phyloP scores from a whole-genome alignment of 2,113 vertebrate species.

The Philantomba maxwellii region DNA sequence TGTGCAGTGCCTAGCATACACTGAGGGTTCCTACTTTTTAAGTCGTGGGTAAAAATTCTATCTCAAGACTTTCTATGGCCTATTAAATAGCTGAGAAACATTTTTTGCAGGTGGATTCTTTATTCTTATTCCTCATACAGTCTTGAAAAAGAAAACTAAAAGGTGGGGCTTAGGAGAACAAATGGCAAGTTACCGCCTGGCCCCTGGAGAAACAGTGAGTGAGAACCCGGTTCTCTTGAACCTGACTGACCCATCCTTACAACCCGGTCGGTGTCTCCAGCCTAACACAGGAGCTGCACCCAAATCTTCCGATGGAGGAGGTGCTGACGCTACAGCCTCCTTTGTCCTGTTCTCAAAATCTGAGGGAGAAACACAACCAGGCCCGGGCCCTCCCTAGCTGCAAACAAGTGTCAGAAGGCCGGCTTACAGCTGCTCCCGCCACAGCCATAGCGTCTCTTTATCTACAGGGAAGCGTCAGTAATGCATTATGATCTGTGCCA shows the following conservation, averaged over 20 bases:
- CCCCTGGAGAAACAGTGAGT: not conserved
- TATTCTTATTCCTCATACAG: constrained; percentile 9
- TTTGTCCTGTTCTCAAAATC: not conserved
- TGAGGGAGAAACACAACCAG: not conserved
- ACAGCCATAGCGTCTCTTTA: not conserved
- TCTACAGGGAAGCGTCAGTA: not conserved
- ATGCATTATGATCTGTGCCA: not conserved
- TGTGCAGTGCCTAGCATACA: not conserved
- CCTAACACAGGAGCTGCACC: not conserved
- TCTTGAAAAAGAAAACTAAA: not conserved
- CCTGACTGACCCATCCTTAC: not conserved
- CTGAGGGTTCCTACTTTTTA: not conserved
- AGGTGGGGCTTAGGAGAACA: not conserved
- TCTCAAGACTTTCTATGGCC: not conserved
- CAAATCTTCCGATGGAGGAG: not conserved
- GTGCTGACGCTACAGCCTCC: not conserved
- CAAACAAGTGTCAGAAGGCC: not conserved
- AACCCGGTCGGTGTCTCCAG: not conserved
- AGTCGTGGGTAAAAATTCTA: not conserved
- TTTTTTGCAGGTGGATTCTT: not conserved
- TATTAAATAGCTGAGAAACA: not conserved
- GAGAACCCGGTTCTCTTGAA: not conserved
- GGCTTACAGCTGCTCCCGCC: not conserved
- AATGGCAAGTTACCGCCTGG: not conserved
- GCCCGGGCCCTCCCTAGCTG: not conserved